Evolutionary conservation across 2,888 invertebrate genomes (phyloP).

Genomic region (Zygaena filipendulae): DNA sequence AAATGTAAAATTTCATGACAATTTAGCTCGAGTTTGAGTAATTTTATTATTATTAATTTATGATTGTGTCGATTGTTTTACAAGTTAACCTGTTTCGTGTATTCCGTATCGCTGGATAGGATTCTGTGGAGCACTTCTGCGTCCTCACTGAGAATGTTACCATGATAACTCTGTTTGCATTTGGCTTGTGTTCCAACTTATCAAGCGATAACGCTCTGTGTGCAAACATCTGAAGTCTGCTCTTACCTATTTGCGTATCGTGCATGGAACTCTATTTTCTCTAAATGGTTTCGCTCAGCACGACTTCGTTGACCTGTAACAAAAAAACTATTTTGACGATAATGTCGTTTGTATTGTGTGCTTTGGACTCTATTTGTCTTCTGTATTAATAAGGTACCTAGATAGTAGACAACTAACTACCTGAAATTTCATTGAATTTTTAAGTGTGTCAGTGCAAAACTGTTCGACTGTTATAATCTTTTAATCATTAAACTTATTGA

Average conservation of each 20-base stretch:
- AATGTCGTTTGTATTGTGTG: constrained; percentile 17
- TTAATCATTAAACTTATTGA: too few species aligned
- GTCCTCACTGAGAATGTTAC: constrained; percentile 46
- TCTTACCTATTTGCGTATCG: constrained; percentile 58
- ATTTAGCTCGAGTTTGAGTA: constrained; percentile 19
- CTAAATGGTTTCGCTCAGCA: constrained; percentile 33
- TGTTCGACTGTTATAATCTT: too few species aligned
- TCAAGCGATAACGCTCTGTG: constrained; percentile 58
- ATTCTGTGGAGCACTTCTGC: constrained; percentile 42
- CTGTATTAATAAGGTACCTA: too few species aligned
- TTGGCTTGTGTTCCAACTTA: constrained; percentile 64
- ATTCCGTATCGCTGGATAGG: constrained; percentile 27
- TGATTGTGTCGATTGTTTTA: not conserved
- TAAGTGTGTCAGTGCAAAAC: too few species aligned
- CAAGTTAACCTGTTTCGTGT: not conserved
- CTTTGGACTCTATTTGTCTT: too few species aligned
- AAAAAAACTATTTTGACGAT: constrained; percentile 31
- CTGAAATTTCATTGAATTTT: too few species aligned
- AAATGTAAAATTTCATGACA: constrained; percentile 19
- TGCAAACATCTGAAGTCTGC: constrained; percentile 60
- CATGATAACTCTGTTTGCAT: constrained; percentile 62
- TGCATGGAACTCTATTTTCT: constrained; percentile 50
- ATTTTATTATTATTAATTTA: not conserved
- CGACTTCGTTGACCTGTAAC: constrained; percentile 44
- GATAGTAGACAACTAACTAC: too few species aligned